Evolutionary conservation across 2,888 invertebrate species (phyloP).

Genomic region (Eristalis tenax): DNA sequence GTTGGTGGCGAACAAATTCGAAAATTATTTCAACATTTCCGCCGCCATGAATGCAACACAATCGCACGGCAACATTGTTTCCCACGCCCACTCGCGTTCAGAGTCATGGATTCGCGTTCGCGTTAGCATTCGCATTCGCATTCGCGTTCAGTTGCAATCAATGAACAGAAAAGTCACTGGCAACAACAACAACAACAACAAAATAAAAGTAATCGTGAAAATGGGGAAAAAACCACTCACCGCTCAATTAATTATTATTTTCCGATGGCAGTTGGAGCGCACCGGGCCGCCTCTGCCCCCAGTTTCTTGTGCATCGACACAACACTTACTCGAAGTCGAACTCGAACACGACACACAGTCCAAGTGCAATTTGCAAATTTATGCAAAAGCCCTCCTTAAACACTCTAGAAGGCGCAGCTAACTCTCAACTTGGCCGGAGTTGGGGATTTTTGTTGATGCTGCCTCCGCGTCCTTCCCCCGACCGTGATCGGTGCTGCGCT

Average conservation of each 20-base stretch:
- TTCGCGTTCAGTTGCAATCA: slow-evolving; percentile 57
- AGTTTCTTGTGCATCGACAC: slow-evolving; percentile 6
- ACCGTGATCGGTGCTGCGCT: slow-evolving; percentile 13
- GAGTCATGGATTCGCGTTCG: slow-evolving; percentile 19
- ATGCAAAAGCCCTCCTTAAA: slow-evolving; percentile 71
- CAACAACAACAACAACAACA: slow-evolving; percentile 60
- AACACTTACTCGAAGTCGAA: slow-evolving; percentile 8
- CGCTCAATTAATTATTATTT: slow-evolving; percentile 72
- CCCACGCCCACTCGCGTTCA: slow-evolving; percentile 51
- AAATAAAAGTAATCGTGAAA: slow-evolving; percentile 53
- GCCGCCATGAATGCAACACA: slow-evolving; percentile 26
- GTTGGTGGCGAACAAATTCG: background rate
- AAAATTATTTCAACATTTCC: slow-evolving; percentile 39
- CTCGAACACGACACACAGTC: slow-evolving; percentile 31
- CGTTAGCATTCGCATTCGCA: slow-evolving; percentile 8
- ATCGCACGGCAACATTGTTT: slow-evolving; percentile 33
- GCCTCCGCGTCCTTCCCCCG: background rate
- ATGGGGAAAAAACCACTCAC: slow-evolving; percentile 71
- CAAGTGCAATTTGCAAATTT: slow-evolving; percentile 67
- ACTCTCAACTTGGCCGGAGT: slow-evolving; percentile 18
- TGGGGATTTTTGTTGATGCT: slow-evolving; percentile 33
- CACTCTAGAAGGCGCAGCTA: slow-evolving; percentile 54
- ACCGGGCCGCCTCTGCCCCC: background rate
- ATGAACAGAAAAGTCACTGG: slow-evolving; percentile 31
- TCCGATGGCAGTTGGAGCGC: slow-evolving; percentile 56